A percentile compares a stretch with the other conserved stretches of the same genome.
Evolutionary conservation across 2,888 invertebrate species (phyloP).

Genomic region (Macrophya annulata): DNA sequence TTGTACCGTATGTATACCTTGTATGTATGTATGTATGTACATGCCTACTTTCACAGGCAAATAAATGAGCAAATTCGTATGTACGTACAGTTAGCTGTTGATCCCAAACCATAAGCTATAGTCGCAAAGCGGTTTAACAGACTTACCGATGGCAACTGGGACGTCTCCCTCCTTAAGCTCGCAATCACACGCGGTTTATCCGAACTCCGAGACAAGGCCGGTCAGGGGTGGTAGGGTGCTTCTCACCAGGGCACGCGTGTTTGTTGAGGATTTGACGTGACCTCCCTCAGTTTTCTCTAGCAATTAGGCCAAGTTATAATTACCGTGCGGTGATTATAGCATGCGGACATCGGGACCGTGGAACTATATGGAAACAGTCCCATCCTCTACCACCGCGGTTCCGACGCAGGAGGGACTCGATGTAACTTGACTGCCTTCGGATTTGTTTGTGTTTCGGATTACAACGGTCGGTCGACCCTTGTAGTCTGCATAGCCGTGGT

Average conservation of each 20-base stretch:
- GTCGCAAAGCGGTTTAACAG: constrained; percentile 45
- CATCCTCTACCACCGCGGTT: constrained; percentile 2
- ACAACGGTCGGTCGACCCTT: constrained; percentile 63
- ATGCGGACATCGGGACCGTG: constrained; percentile 47
- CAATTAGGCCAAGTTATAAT: constrained; percentile 56
- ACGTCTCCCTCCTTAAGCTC: constrained; percentile 30
- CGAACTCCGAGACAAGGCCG: constrained; percentile 42
- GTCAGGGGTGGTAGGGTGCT: constrained; percentile 16
- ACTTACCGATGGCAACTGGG: not conserved
- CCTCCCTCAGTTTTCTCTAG: constrained; percentile 56
- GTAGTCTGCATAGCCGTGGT: constrained; percentile 50
- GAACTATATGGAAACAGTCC: not conserved
- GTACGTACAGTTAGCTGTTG: constrained; percentile 33
- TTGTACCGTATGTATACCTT: not conserved
- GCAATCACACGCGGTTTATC: constrained; percentile 53
- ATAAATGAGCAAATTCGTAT: constrained; percentile 12
- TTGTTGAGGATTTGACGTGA: constrained; percentile 56
- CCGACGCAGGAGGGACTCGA: constrained; percentile 46
- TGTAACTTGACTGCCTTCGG: constrained; percentile 64
- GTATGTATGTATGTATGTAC: not conserved
- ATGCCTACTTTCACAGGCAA: not conserved
- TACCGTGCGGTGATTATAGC: constrained; percentile 55
- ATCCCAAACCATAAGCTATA: constrained; percentile 63
- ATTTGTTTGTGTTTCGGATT: constrained; percentile 72
- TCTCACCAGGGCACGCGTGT: constrained; percentile 43